Percentiles rank a stretch among this genome's conserved stretches.
Conservation (phyloP, 1,140 invertebrate genomes). For the Macrosteles quadrilineatus region DNA sequence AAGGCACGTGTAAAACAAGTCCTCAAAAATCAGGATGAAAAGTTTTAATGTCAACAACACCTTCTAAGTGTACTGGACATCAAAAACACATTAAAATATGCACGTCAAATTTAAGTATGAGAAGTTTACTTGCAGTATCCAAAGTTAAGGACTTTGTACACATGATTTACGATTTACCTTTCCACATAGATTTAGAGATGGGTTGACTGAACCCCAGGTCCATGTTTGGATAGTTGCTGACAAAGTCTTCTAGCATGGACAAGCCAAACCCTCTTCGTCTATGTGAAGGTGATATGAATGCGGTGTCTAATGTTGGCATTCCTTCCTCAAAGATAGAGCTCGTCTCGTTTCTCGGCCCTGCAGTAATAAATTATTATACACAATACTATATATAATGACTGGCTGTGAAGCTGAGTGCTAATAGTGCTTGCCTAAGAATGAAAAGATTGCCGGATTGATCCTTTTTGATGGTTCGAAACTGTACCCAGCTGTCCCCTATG, state of each 20-base stretch:
- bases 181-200: conserved; percentile 46
- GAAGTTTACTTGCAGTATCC: too few relatives aligned
- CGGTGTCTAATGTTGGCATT: conserved; percentile 49
- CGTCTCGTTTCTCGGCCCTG: conserved; percentile 41
- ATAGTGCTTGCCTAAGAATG: background rate
- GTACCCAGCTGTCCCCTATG: too few relatives aligned
- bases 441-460: background rate
- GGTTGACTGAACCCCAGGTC: conserved; percentile 48
- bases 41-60: too few relatives aligned
- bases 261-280: conserved; percentile 44
- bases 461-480: too few relatives aligned
- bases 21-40: too few relatives aligned
- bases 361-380: background rate
- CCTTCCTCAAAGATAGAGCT: conserved; percentile 41
- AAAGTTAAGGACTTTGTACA: too few relatives aligned
- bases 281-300: conserved; percentile 43
- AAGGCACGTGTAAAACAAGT: too few relatives aligned
- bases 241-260: conserved; percentile 41
- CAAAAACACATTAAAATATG: too few relatives aligned
- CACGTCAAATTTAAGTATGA: too few relatives aligned
- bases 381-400: background rate
- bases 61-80: too few relatives aligned
- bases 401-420: background rate
- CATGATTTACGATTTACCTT: too few relatives aligned
- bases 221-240: conserved; percentile 38